phyloP scores from a whole-genome alignment of 2,888 invertebrate genomes.

The Parnassius glacialis region DNA sequence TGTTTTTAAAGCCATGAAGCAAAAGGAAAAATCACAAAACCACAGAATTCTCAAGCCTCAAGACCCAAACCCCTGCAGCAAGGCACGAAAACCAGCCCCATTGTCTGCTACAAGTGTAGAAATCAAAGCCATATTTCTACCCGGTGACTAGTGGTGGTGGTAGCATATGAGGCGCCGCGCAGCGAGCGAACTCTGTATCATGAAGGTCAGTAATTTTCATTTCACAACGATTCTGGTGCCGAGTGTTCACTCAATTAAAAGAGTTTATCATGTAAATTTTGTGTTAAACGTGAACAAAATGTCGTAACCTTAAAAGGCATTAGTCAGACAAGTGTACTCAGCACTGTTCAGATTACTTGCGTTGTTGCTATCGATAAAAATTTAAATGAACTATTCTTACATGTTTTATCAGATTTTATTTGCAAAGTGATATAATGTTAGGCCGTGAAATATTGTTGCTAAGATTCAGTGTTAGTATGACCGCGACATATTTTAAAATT shows the following conservation, averaged over 20 bases:
- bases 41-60: rapidly evolving
- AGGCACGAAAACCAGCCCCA: no score
- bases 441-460: neutral
- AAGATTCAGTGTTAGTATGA: neutral
- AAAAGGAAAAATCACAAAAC: no score
- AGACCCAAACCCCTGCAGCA: no score
- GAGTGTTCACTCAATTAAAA: neutral
- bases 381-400: neutral
- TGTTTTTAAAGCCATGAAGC: no score
- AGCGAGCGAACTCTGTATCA: neutral
- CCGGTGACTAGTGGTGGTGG: no score
- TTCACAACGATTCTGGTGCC: neutral
- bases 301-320: neutral
- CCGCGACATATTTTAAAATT: neutral
- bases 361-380: neutral
- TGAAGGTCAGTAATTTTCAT: neutral
- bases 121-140: no score
- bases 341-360: neutral
- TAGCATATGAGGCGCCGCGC: no score
- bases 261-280: neutral
- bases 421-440: neutral
- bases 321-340: neutral
- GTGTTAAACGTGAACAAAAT: neutral
- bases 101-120: no score
- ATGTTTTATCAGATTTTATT: neutral